Conservation (phyloP, 2,888 invertebrate genomes). For the Diarsia dahlii region DNA sequence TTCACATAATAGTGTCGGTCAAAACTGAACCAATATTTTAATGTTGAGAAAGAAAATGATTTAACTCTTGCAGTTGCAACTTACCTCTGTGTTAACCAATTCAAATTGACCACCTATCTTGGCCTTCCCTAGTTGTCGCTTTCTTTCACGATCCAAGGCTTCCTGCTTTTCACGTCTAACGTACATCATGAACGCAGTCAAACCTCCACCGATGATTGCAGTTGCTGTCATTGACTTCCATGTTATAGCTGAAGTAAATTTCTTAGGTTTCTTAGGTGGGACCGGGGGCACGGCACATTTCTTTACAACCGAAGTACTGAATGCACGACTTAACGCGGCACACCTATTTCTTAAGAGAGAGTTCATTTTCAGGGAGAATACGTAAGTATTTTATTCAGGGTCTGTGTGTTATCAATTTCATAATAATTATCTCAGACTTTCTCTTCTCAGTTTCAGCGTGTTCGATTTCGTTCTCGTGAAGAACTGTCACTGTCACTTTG, state of each 20-base stretch:
- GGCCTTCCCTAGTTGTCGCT: constrained; percentile 96
- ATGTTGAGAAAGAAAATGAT: background rate
- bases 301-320: constrained; percentile 79
- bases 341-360: constrained; percentile 76
- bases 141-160: constrained; percentile 93
- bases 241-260: constrained; percentile 92
- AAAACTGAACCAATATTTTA: background rate
- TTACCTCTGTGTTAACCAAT: constrained; percentile 92
- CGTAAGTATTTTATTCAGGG: constrained; percentile 29
- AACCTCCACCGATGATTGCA: constrained; percentile 92
- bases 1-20: background rate
- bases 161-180: constrained; percentile 95
- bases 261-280: constrained; percentile 79
- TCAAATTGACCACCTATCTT: constrained; percentile 98
- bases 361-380: constrained; percentile 76
- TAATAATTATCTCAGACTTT: constrained; percentile 41
- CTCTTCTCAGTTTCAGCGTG: constrained; percentile 35
- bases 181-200: constrained; percentile 94
- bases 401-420: constrained; percentile 59
- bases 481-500: constrained; percentile 26
- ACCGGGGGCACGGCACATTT: constrained; percentile 80
- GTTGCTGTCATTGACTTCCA: constrained; percentile 95
- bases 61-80: background rate
- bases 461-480: constrained; percentile 2
- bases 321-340: constrained; percentile 73